A percentile compares a stretch with the other conserved stretches of the same genome.
These are phyloP conservation scores for Acanthosepion lycidas DNA, from an alignment of 2,888 invertebrate species.

Conservation along the genomic window DNA sequence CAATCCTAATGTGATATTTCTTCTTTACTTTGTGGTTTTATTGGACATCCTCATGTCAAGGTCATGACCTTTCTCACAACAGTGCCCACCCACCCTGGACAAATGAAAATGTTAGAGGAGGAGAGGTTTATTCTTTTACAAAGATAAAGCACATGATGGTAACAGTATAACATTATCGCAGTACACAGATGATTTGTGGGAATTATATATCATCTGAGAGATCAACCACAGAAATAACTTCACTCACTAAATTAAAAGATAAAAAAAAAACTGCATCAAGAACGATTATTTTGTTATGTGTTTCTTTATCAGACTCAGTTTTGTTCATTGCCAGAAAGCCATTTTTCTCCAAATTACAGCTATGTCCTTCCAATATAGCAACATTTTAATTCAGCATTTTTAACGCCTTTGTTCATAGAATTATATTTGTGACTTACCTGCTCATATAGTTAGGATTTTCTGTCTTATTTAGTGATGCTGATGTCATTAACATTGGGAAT, in stretches of 20 bases:
- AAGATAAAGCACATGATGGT: not conserved
- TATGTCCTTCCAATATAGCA: not conserved
- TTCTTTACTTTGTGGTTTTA: not conserved
- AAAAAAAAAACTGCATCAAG: not conserved
- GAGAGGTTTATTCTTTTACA: not conserved
- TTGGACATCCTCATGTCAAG: not conserved
- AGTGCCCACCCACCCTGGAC: not conserved
- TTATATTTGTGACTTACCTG: no score
- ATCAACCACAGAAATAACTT: not conserved
- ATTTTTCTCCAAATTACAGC: not conserved
- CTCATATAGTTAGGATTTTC: no score
- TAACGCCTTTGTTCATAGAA: no score
- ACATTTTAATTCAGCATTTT: not conserved
- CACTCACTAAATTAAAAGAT: not conserved
- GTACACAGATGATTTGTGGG: not conserved
- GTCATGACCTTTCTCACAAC: not conserved
- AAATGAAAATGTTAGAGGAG: not conserved
- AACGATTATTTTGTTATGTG: not conserved
- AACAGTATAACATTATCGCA: not conserved
- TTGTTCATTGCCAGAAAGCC: not conserved
- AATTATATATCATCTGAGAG: not conserved
- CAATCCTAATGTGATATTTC: not conserved
- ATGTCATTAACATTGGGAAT: no score
- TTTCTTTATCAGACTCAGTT: not conserved
- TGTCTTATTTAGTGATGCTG: no score